Evolutionary conservation across 2,797 vertebrate genomes (phyloP), one percentile per base, ranked within the genome.

Genomic region (Botia kubotai): DNA sequence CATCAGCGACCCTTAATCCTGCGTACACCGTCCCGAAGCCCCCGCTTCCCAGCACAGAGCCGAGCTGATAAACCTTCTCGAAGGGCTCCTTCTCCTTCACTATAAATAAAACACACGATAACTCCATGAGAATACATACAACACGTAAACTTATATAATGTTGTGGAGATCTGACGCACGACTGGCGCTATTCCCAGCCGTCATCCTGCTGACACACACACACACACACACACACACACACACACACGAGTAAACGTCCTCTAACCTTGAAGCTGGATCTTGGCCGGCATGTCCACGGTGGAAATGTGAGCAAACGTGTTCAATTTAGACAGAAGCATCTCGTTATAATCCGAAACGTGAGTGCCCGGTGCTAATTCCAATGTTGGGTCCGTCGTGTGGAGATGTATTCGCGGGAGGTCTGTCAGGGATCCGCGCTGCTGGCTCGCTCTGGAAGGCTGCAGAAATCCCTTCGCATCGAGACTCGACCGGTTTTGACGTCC

Each of bases 11-110:
- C 80, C 95, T 91, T 60, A 94, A 92, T 2, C 96, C 96, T 0
- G 96, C 90, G 87, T 97, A 98, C 0, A 97, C 97, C 0, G 96
- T 96, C 33, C 97, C 97, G 84, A 97, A 98, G 13, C 97, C 97
- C 6, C 96, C 97, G 88, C 97, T 98, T 74, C 97, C 97, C 80
- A 98, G 90, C 76, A 97, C 93, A 14, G 93, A 89, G 79, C 97
- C 97, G 87, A 98, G 95, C 90, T 94, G 95, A 84, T 97, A 98
- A 0, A 95, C 92, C 90, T 97, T 96, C 91, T 98, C 97, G 88
- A 98, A 94, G 0, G 95, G 94, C 86, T 98, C 97, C 90, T 89
- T 94, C 76, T 97, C 97, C 84, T 97, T 96, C 79, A 94, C 97
- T 97, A 86, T 4, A 65, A 65, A 29, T 71, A 82, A 33, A 55